Base-by-base conservation (phyloP, 2,113 vertebrate genomes). In the Tetrax tetrax region DNA sequence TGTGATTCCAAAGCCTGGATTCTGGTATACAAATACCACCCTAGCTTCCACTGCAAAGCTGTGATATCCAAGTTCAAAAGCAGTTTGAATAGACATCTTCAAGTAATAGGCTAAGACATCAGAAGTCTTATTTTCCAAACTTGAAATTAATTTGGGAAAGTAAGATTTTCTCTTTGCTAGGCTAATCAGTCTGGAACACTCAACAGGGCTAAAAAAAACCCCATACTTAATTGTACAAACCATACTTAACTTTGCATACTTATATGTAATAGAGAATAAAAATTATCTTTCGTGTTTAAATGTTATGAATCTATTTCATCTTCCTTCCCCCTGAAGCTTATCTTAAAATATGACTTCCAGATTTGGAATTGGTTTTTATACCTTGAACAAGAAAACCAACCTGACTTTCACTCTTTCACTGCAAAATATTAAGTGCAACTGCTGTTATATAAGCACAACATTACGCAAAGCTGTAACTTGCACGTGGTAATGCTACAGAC, bases 31-130 rank as follows among this genome's bases (percentile, higher is more conserved):
- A 94, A 95, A 93, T 43, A 93, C 31, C 37, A 85, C 19, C 10
- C n/a, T 43, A 83, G 56, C 56, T 84, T 87, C 83, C 2, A 37
- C 85, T 93, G 85, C 23, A 25, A 89, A 94, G 63, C 80, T 90
- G 56, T 82, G 93, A 87, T 93, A 95, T 56, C 54, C 43, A 84
- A 82, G 61, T 76, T 95, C 60, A 93, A 95, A 96, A 90, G 82
- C 50, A 88, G 47, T 84, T 51, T 84, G 35, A 93, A 88, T 3
- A 93, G 56, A 59, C 45, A 38, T 64, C 63, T 82, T 87, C 68
- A 92, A 90, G 72, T 74, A 95, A 65, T 10, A 95, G 56, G 38
- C 60, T 79, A 70, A 89, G 79, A 77, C 65, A 88, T 33, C 78
- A 91, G 51, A 57, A 94, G 23, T 35, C 27, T 89, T 81, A 78